phyloP scores from a whole-genome alignment of 1,140 invertebrate species.

The Pogonus chalceus region DNA sequence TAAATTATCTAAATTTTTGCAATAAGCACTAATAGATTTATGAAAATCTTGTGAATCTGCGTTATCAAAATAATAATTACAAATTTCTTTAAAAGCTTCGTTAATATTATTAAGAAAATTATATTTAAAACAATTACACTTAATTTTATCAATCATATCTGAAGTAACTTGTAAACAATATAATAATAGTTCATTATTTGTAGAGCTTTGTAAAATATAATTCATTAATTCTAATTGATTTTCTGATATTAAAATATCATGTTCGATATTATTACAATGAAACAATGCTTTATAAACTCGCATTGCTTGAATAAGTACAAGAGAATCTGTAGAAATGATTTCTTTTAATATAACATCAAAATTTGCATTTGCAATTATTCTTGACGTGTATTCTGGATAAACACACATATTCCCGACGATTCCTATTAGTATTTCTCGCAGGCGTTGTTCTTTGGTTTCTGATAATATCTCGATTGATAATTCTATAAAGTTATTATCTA shows the following conservation, averaged over 20 bases:
- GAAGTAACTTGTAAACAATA: conserved; percentile 38
- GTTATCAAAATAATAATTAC: not conserved
- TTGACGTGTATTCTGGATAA: conserved; percentile 36
- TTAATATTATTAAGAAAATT: not conserved
- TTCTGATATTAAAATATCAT: conserved; percentile 37
- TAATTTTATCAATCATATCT: not conserved
- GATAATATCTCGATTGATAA: conserved; percentile 40
- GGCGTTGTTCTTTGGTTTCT: conserved; percentile 39
- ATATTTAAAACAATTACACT: not conserved
- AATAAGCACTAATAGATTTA: not conserved
- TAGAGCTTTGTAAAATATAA: conserved; percentile 58
- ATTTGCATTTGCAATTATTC: conserved; percentile 18
- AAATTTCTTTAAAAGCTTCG: not conserved
- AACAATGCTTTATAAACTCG: conserved; percentile 47
- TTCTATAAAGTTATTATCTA: conserved; percentile 51
- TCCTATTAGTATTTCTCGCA: conserved; percentile 62
- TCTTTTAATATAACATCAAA: conserved; percentile 40
- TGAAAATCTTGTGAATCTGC: not conserved
- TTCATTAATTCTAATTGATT: conserved; percentile 44
- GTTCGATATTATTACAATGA: conserved; percentile 39
- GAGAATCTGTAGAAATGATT: conserved; percentile 47
- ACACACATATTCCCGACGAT: conserved; percentile 64
- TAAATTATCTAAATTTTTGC: not conserved
- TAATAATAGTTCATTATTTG: conserved; percentile 46
- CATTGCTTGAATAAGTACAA: conserved; percentile 55